Conservation (phyloP, 2,113 vertebrate genomes). For the Labeo catla region DNA sequence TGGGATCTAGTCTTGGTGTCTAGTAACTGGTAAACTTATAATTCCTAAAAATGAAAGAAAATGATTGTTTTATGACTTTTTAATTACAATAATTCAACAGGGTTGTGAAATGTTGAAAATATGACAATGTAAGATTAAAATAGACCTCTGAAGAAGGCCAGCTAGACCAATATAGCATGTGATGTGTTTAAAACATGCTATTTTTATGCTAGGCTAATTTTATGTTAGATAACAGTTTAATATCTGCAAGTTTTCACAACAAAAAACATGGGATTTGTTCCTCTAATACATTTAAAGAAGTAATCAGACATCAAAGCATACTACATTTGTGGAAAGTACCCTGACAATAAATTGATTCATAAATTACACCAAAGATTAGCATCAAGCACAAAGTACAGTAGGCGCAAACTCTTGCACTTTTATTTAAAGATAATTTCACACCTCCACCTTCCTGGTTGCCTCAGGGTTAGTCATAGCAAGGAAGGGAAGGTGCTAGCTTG, state of each 20-base stretch:
- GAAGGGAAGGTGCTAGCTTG: conserved; percentile 54
- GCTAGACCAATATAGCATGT: background rate
- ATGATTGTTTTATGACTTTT: background rate
- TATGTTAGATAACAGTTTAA: background rate
- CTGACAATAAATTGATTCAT: background rate
- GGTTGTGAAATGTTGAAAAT: background rate
- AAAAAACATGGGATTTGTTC: background rate
- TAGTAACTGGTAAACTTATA: background rate
- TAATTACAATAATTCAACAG: background rate
- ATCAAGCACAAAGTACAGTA: conserved; percentile 14
- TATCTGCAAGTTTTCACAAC: background rate
- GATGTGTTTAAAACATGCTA: background rate
- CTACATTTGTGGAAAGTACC: background rate
- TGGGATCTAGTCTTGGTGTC: background rate
- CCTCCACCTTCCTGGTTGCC: conserved; percentile 8
- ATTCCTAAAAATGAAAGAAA: background rate
- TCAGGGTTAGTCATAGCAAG: conserved; percentile 37
- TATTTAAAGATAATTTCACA: conserved; percentile 44
- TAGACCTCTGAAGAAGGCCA: background rate
- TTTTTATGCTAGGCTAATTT: background rate
- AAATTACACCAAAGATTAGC: conserved; percentile 18
- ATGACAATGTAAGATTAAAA: no score
- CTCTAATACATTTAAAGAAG: background rate
- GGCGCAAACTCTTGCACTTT: conserved; percentile 10
- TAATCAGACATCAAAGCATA: background rate